Percentiles rank a stretch among this genome's conserved stretches.
These are phyloP conservation scores for Siphonodentalium dalli DNA, from an alignment of 2,888 invertebrate genomes.

Conservation along the genomic window DNA sequence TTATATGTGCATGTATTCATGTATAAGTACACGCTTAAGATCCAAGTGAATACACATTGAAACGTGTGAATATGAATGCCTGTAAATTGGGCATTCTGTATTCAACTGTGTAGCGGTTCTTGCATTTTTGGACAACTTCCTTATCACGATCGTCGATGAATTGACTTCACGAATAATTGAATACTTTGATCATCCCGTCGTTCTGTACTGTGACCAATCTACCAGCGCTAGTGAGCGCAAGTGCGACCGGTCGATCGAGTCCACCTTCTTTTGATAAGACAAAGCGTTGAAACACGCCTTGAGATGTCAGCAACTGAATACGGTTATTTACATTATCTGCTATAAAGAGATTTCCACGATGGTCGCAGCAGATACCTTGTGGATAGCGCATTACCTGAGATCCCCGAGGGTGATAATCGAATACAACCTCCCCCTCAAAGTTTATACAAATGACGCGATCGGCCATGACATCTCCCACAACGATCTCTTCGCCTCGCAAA, in stretches of 20 bases:
- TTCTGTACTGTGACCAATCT: constrained; percentile 51
- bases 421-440: constrained; percentile 34
- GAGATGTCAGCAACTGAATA: constrained; percentile 43
- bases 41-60: too few species aligned
- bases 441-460: constrained; percentile 39
- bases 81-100: too few species aligned
- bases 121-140: too few species aligned
- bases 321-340: constrained; percentile 47
- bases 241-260: constrained; percentile 45
- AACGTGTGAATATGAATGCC: too few species aligned
- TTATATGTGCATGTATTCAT: too few species aligned
- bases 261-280: constrained; percentile 45
- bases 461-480: constrained; percentile 43
- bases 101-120: too few species aligned
- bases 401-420: constrained; percentile 35
- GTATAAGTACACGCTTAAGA: too few species aligned
- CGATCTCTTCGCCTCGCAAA: constrained; percentile 38
- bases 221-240: constrained; percentile 41
- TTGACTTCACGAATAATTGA: constrained; percentile 40
- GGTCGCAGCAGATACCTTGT: constrained; percentile 48
- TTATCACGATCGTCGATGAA: too few species aligned
- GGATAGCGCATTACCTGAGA: constrained; percentile 38
- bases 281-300: constrained; percentile 46
- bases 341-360: constrained; percentile 47
- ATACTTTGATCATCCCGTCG: constrained; percentile 55